These are phyloP conservation scores for Calephelis nemesis DNA, from an alignment of 1,140 invertebrate genomes.

Conservation along the genomic window DNA sequence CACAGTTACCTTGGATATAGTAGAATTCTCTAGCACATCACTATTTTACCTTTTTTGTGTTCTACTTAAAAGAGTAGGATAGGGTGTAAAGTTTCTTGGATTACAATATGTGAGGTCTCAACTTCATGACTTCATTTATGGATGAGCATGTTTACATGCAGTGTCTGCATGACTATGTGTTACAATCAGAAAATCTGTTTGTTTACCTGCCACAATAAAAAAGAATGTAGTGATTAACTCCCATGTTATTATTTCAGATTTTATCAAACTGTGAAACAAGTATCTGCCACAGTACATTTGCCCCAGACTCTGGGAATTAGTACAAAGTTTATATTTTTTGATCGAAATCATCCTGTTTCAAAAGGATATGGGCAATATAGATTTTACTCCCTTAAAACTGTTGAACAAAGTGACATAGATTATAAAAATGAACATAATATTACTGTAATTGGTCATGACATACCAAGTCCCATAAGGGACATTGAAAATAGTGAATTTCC, in stretches of 20 bases:
- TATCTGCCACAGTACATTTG: background rate
- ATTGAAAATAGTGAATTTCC: constrained; percentile 88
- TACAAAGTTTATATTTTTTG: constrained; percentile 18
- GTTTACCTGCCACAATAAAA: too few relatives aligned
- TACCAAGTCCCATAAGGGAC: constrained; percentile 60
- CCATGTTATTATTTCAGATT: background rate
- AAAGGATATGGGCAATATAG: constrained; percentile 22
- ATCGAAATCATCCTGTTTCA: background rate
- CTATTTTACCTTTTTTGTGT: too few relatives aligned
- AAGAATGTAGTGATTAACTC: too few relatives aligned
- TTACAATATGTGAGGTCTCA: too few relatives aligned
- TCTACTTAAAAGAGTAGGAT: too few relatives aligned
- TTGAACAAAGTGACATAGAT: constrained; percentile 44
- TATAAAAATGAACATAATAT: constrained; percentile 66
- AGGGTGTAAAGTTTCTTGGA: too few relatives aligned
- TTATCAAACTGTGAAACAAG: constrained; percentile 12
- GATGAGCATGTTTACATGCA: too few relatives aligned
- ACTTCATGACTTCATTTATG: background rate
- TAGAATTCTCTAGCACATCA: too few relatives aligned
- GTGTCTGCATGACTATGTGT: too few relatives aligned
- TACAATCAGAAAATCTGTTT: too few relatives aligned
- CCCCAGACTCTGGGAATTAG: background rate
- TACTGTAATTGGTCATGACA: constrained; percentile 61
- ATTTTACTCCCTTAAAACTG: constrained; percentile 55
- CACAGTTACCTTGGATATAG: too few relatives aligned